A percentile compares a stretch with the other conserved stretches of the same genome.
Conservation (phyloP, 1,140 invertebrate genomes). For the Drosophila nigrodunni region DNA sequence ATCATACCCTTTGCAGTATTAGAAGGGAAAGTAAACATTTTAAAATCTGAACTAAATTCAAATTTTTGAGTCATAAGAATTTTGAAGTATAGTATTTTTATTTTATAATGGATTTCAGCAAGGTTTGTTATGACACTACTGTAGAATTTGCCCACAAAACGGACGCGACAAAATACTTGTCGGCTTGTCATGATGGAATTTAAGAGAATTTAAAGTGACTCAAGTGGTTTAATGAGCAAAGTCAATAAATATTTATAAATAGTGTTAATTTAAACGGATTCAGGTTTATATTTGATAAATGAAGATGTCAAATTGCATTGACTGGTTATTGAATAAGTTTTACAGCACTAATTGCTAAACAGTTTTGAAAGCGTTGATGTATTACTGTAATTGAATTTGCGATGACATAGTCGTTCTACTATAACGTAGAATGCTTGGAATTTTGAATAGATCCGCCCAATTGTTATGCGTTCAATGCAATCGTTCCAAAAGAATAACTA, state of each 20-base stretch:
- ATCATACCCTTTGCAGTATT: too few species aligned
- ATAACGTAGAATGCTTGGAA: constrained; percentile 2
- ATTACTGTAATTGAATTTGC: background rate
- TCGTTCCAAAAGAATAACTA: constrained; percentile 8
- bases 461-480: constrained; percentile 13
- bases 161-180: constrained; percentile 9
- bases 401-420: constrained; percentile 6
- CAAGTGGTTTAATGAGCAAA: constrained; percentile 14
- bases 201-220: constrained; percentile 15
- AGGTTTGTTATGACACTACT: constrained; percentile 5
- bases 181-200: constrained; percentile 11
- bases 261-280: constrained; percentile 11
- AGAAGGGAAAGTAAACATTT: too few species aligned
- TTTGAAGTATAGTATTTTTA: background rate
- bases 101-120: constrained; percentile 4
- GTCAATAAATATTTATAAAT: constrained; percentile 2
- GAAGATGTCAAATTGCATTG: background rate
- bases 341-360: background rate
- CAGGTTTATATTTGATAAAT: background rate
- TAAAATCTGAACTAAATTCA: too few species aligned
- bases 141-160: constrained; percentile 4
- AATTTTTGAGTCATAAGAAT: background rate
- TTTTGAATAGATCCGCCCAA: constrained; percentile 4
- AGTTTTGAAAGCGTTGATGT: background rate
- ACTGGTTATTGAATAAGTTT: background rate